Evolutionary conservation across 2,888 invertebrate species (phyloP).

Genomic region (Drosophila setosimentum): DNA sequence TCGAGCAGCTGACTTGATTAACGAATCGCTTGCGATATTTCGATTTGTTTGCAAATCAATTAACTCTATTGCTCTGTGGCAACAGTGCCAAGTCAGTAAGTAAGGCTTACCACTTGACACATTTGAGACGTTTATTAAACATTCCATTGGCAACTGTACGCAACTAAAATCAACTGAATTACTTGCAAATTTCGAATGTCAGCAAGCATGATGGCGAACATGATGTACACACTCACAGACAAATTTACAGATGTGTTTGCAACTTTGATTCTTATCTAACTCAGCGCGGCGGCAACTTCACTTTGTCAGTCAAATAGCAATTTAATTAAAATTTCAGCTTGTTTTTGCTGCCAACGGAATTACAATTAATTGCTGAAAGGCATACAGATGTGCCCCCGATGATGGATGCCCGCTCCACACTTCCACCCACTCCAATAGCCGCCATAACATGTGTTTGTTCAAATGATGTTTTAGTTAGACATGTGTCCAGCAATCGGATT

Average conservation of each 20-base stretch:
- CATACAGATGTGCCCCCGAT: conserved; percentile 25
- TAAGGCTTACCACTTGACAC: conserved; percentile 37
- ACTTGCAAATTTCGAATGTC: conserved; percentile 21
- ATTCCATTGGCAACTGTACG: conserved; percentile 25
- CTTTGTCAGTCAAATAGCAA: conserved; percentile 36
- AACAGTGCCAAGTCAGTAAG: neutral
- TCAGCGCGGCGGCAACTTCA: conserved; percentile 2
- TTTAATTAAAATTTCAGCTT: conserved; percentile 62
- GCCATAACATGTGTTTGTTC: neutral
- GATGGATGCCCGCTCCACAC: conserved; percentile 31
- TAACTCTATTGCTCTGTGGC: conserved; percentile 24
- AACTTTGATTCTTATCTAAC: conserved; percentile 1
- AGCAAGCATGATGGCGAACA: conserved; percentile 3
- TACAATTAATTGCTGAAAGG: conserved; percentile 39
- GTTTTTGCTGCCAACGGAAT: conserved; percentile 19
- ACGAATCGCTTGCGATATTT: conserved; percentile 25
- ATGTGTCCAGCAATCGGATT: conserved; percentile 13
- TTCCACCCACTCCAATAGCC: neutral
- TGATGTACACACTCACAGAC: neutral
- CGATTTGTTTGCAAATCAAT: conserved; percentile 38
- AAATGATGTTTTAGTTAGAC: conserved; percentile 19
- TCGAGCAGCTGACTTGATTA: conserved; percentile 20
- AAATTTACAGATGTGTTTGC: neutral
- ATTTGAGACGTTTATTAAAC: conserved; percentile 53
- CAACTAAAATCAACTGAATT: conserved; percentile 28